Base-by-base conservation (phyloP, 2,113 vertebrate genomes). In the Alouatta palliata region DNA sequence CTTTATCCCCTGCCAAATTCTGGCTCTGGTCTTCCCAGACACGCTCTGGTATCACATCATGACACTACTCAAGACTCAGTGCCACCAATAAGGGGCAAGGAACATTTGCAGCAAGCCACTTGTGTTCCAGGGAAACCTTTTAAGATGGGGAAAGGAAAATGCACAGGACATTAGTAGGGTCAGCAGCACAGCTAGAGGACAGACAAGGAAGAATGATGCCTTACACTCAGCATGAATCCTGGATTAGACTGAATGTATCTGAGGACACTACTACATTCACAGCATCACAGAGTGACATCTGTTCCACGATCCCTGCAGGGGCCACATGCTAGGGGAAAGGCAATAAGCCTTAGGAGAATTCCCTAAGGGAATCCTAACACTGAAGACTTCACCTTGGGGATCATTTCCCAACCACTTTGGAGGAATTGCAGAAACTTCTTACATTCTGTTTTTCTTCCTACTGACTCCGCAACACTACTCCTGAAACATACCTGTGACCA, bases 171-270 rank as follows among this genome's bases (percentile, higher is more conserved):
- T 0, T 11, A 16, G n/a, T 7, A 43, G 49, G 49, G 32, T 9
- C 37, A 37, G 30, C 19, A 27, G 81, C 25, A 8, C 0, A 4
- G n/a, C 43, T 0, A 2, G 61, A 17, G 61, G 12, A 13, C 6
- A 68, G 66, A n/a, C 0, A 11, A 47, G 71, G 61, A 49, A 21
- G 40, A 47, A 20, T 1, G 47, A 11, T 0, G 35, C 84, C 23
- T 3, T 2, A 12, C 43, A 27, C 45, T 25, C 7, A 0, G 71
- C 68, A 21, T 0, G 3, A 8, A 1, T 3, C 64, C 19, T 0
- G 9, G 21, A 2, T 19, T 35, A 49, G 80, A 54, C 27, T 2
- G 14, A 9, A 6, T 8, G 0, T 37, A 9, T 12, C 2, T 1
- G 4, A 19, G 40, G 52, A 49, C 6, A 8, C 3, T 8, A 8